These are phyloP conservation scores for Melitaea cinxia DNA, from an alignment of 1,140 invertebrate genomes.

Conservation along the genomic window DNA sequence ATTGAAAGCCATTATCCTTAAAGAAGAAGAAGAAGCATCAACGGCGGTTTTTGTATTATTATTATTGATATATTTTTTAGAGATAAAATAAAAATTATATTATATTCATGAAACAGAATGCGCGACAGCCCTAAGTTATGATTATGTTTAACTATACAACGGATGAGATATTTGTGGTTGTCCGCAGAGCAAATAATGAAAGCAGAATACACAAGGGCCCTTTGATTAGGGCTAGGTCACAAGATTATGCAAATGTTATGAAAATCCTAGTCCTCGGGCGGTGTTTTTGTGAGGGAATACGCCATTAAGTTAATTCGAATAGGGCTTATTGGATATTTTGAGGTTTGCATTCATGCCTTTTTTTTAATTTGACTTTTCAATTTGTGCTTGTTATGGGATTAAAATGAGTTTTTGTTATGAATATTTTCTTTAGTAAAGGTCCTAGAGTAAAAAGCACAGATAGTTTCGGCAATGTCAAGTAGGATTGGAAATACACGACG, in stretches of 20 bases:
- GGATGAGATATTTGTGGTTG: constrained; percentile 6
- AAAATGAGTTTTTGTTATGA: too few species aligned
- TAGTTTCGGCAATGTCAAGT: too few species aligned
- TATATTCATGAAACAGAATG: not conserved
- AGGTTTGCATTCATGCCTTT: not conserved
- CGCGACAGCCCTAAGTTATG: not conserved
- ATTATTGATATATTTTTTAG: too few species aligned
- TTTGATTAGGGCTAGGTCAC: constrained; percentile 30
- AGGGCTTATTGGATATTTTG: not conserved
- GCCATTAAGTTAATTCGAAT: constrained; percentile 18
- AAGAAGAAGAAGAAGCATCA: too few species aligned
- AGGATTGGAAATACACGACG: too few species aligned
- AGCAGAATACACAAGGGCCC: constrained; percentile 14
- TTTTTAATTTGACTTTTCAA: not conserved
- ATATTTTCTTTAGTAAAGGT: too few species aligned
- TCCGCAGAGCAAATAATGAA: constrained; percentile 27
- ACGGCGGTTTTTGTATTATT: too few species aligned
- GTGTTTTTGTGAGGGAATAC: constrained; percentile 17
- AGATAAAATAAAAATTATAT: too few species aligned
- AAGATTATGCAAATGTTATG: constrained; percentile 68
- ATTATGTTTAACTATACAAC: not conserved
- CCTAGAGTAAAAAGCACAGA: too few species aligned
- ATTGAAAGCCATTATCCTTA: too few species aligned
- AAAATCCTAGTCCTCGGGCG: constrained; percentile 51
- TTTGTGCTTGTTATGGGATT: not conserved